Base-by-base conservation (phyloP, 2,797 vertebrate genomes). In the Tapirus indicus region DNA sequence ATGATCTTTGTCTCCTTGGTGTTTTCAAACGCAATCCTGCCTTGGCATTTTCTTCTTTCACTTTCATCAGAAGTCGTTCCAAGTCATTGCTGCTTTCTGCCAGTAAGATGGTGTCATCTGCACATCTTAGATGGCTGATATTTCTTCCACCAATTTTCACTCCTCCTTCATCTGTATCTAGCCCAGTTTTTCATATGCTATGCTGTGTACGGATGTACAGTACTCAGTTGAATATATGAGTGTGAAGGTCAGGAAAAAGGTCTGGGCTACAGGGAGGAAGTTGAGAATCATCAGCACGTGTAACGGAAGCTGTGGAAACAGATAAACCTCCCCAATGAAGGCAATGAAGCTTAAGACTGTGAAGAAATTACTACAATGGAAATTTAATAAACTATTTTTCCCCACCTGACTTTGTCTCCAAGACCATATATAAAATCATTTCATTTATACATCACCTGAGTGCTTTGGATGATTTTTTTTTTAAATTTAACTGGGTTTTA, bases 321-420 rank as follows among this genome's bases (percentile, higher is more conserved):
- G 32, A 41, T 47, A 71, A 38, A 69, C 29, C 27, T 77, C 72
- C 41, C 56, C 41, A 27, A 66, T 3, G 38, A 38, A 62, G 32
- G 64, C 56, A 75, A 52, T 27, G 21, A 25, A 80, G n/a, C 13
- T 75, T 49, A 72, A 74, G 41, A 13, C 54, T 38, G 29, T 27
- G 56, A 93, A 91, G 54, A 91, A 72, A 88, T 80, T 38, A 82
- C 32, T 66, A 38, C n/a, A 85, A 23, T 49, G 71, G 72, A 94
- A 93, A 86, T 77, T 72, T n/a, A 82, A 72, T 64, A 25, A 94
- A 64, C 72, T 69, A 8, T 72, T 66, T 68, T 93, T 62, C 87
- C 60, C 75, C 52, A 27, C 44, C 56, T 69, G 62, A 54, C 32
- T 84, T 89, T 68, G 38, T 90, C 75, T 96, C 66, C 12, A 83